A percentile compares a stretch with the other conserved stretches of the same genome.
These are phyloP conservation scores for Pimpla rufipes DNA, from an alignment of 2,888 invertebrate species.

Conservation along the genomic window DNA sequence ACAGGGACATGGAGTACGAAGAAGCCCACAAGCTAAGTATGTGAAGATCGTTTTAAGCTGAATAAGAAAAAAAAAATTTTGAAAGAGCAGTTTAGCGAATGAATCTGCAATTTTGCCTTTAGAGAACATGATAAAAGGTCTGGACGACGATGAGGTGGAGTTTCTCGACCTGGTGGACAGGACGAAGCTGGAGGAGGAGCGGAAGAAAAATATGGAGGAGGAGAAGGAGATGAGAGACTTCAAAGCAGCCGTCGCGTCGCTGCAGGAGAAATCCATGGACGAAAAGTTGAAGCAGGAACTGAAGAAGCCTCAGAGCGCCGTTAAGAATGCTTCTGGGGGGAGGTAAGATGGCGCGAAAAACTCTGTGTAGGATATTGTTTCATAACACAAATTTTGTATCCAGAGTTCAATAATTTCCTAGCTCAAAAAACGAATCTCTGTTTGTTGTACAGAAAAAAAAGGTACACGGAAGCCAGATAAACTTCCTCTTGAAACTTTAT, in stretches of 20 bases:
- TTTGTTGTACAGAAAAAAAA: too few relatives aligned
- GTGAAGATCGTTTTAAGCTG: constrained; percentile 78
- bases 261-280: constrained; percentile 89
- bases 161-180: constrained; percentile 96
- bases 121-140: constrained; percentile 95
- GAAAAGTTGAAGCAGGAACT: constrained; percentile 86
- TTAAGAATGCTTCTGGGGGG: constrained; percentile 74
- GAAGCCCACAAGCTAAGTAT: constrained; percentile 98
- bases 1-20: constrained; percentile 97
- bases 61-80: constrained; percentile 12
- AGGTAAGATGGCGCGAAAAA: constrained; percentile 69
- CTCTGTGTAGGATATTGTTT: neutral
- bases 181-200: constrained; percentile 94
- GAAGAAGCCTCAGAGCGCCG: constrained; percentile 77
- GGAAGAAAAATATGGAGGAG: constrained; percentile 94
- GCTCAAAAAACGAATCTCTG: too few relatives aligned
- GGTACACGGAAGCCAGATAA: too few relatives aligned
- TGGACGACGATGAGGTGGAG: constrained; percentile 98
- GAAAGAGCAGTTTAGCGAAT: neutral
- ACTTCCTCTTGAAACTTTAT: too few relatives aligned
- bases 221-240: constrained; percentile 94
- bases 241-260: constrained; percentile 89
- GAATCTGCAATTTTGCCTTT: constrained; percentile 33
- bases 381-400: neutral
- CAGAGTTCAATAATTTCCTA: too few relatives aligned